Evolutionary conservation across 2,888 invertebrate species (phyloP).

Genomic region (Chrysodeixis includens): DNA sequence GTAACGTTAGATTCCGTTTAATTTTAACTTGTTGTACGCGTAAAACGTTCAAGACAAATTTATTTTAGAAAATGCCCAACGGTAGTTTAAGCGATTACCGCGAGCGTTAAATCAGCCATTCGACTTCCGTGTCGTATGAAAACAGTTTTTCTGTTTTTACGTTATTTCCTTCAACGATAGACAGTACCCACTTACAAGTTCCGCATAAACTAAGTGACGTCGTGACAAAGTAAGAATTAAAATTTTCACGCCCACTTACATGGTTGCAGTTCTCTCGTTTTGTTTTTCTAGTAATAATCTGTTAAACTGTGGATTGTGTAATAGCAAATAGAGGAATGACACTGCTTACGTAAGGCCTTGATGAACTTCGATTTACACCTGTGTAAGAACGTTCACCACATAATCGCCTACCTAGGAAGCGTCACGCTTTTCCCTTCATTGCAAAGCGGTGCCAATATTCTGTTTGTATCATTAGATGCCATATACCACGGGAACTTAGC

Average conservation of each 20-base stretch:
- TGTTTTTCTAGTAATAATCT: constrained; percentile 74
- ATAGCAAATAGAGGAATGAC: constrained; percentile 60
- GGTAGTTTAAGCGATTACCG: constrained; percentile 33
- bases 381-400: constrained; percentile 17
- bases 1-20: constrained; percentile 39
- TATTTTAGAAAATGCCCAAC: constrained; percentile 40
- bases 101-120: constrained; percentile 20
- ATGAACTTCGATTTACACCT: constrained; percentile 38
- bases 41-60: constrained; percentile 30
- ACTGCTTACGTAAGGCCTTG: constrained; percentile 45
- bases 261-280: constrained; percentile 71
- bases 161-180: constrained; percentile 24
- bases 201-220: constrained; percentile 42
- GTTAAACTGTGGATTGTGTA: constrained; percentile 72
- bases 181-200: constrained; percentile 28
- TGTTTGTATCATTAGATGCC: not conserved
- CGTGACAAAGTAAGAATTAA: constrained; percentile 71
- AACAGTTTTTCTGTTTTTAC: constrained; percentile 26
- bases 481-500: not conserved
- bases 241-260: constrained; percentile 77
- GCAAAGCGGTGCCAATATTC: not conserved
- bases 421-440: constrained; percentile 15
- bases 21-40: constrained; percentile 32
- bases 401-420: constrained; percentile 21
- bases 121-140: constrained; percentile 35